Evolutionary conservation across 2,797 vertebrate species (phyloP).

Genomic region (Esox masquinongy): DNA sequence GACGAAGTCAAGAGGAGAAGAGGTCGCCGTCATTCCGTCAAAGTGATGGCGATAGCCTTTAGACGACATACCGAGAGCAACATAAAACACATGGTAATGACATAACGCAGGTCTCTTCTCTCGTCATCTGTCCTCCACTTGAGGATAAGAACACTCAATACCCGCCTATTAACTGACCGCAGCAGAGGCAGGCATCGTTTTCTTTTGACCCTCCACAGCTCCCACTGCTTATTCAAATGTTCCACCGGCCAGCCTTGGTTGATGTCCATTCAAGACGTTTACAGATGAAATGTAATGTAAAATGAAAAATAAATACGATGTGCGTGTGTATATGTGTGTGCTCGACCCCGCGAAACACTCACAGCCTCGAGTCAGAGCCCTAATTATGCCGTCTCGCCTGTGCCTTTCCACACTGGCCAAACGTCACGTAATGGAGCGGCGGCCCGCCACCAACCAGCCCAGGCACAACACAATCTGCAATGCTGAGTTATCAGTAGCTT

Average conservation of each 20-base stretch:
- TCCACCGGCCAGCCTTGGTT: not conserved
- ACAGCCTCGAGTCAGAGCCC: slow-evolving; percentile 14
- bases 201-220: not conserved
- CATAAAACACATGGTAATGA: not conserved
- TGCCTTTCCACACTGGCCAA: slow-evolving; percentile 20
- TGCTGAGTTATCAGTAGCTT: too few species aligned
- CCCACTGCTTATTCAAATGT: not conserved
- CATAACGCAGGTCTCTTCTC: not conserved
- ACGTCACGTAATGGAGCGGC: slow-evolving; percentile 18
- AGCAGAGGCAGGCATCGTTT: not conserved
- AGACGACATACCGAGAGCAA: slow-evolving; percentile 2
- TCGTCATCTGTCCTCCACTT: slow-evolving; percentile 10
- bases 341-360: not conserved
- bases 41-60: slow-evolving; percentile 9
- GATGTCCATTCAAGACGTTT: not conserved
- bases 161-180: slow-evolving; percentile 15
- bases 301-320: too few species aligned
- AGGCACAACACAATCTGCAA: slow-evolving; percentile 2
- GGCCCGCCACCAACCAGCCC: slow-evolving; percentile 10
- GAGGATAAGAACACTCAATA: slow-evolving; percentile 24
- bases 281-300: too few species aligned
- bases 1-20: not conserved
- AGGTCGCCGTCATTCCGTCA: not conserved
- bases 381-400: slow-evolving; percentile 33
- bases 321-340: not conserved